These are phyloP conservation scores for Chiropotes sagulatus DNA, from an alignment of 2,797 vertebrate species.

Conservation along the genomic window DNA sequence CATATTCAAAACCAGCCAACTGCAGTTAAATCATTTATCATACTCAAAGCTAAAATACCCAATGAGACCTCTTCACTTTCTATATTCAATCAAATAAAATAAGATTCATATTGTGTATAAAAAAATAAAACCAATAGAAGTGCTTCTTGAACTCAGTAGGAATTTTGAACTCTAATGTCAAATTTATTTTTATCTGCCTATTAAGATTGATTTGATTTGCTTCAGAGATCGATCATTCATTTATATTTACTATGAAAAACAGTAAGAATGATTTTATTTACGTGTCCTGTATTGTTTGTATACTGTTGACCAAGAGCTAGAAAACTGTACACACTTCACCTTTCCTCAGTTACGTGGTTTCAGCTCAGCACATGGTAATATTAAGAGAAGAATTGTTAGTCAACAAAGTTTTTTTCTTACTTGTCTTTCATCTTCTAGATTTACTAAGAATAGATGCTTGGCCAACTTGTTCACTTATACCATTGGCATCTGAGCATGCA, in stretches of 20 bases:
- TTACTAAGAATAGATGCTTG: constrained; percentile 58
- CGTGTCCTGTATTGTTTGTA: neutral
- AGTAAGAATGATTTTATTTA: neutral
- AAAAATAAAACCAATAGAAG: neutral
- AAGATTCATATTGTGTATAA: neutral
- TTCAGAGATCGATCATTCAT: neutral
- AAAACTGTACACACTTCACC: neutral
- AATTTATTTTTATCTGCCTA: neutral
- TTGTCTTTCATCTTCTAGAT: constrained; percentile 15
- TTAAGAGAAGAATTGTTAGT: constrained; percentile 13
- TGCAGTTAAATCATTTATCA: neutral
- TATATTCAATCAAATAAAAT: neutral
- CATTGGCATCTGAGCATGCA: neutral
- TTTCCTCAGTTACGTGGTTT: neutral
- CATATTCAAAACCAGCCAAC: neutral
- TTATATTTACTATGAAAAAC: neutral
- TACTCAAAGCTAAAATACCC: neutral
- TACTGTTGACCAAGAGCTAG: neutral
- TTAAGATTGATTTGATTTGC: neutral
- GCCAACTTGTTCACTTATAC: neutral
- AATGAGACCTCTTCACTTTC: neutral
- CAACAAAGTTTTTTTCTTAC: neutral
- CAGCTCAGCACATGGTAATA: neutral
- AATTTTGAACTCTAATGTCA: neutral
- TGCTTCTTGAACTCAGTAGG: neutral